Base-by-base conservation (phyloP, 2,113 vertebrate species). In the Chaetodon auriga region DNA sequence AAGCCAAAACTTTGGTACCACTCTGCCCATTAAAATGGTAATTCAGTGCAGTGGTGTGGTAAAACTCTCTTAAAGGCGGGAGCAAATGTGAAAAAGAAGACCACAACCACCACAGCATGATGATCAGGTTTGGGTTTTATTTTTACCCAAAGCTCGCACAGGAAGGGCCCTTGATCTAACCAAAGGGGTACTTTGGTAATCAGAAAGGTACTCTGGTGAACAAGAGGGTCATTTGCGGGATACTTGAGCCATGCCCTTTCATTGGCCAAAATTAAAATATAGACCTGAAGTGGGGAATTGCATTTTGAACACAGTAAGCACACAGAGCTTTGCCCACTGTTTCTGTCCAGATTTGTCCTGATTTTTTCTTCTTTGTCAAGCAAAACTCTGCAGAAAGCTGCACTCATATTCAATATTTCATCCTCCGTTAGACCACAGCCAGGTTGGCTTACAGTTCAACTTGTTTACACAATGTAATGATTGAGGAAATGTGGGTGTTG, bases 11-110 rank as follows among this genome's bases (percentile, higher is more conserved):
- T 25, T 13, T 80, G 58, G 48, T 51, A 64, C 51, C 51, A 25
- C 38, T 64, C 23, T 16, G 7, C 38, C 30, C n/a, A 30, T 30
- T 62, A 62, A 70, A 79, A 51, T 35, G 15, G 2, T 36, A 66
- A 61, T 62, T 62, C 48, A 46, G 25, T 36, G 64, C 55, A 63
- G 55, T 46, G 11, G 23, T 61, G 70, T 35, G 16, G 49, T 76
- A 30, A 54, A 25, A 63, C 19, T 38, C 45, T 53, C 0, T 4
- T 25, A 23, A 23, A 46, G 15, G 61, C 11, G 46, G 51, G 2
- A 35, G 19, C 4, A 57, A 30, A 55, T 65, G 36, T 75, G 10
- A 66, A 49, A 66, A 21, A 3, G 23, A 11, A 45, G 45, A 48
- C 43, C 43, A 19, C 43, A 60, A 13, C 3, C 54, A 61, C 53